Percentiles rank a stretch among this genome's conserved stretches.
These are phyloP conservation scores for Eulemur macaco DNA, from an alignment of 2,113 vertebrate species.

Conservation along the genomic window DNA sequence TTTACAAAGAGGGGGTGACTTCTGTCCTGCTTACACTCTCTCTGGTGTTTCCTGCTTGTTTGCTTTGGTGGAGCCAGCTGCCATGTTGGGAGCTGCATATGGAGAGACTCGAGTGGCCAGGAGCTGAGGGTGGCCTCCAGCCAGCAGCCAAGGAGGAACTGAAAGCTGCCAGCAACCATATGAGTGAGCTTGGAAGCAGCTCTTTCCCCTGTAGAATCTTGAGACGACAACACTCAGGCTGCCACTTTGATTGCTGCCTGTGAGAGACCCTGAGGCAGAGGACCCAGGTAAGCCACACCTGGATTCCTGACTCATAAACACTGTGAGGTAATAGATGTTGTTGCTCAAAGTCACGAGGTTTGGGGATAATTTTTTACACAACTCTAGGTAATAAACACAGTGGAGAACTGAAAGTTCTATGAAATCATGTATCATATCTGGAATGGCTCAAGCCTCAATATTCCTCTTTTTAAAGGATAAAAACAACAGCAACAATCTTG, in stretches of 20 bases:
- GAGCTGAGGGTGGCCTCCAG: neutral
- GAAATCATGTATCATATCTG: neutral
- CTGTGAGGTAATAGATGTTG: neutral
- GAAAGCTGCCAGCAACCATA: neutral
- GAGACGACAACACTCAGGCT: neutral
- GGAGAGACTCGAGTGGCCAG: neutral
- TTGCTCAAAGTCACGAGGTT: neutral
- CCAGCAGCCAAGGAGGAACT: neutral
- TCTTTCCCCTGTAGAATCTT: neutral
- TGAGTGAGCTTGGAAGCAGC: conserved; percentile 17
- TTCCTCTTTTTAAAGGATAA: neutral
- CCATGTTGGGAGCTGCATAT: neutral
- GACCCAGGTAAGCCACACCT: conserved; percentile 16
- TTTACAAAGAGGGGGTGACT: conserved; percentile 1
- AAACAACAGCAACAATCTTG: neutral
- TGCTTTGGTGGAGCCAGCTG: neutral
- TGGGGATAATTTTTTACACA: neutral
- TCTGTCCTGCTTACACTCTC: neutral
- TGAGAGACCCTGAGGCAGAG: neutral
- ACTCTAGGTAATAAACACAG: neutral
- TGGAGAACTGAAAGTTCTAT: neutral
- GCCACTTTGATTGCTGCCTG: neutral
- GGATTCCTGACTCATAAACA: conserved; percentile 4
- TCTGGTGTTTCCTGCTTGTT: neutral
- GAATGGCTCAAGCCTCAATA: neutral